Evolutionary conservation across 2,113 vertebrate species (phyloP).

Genomic region (Crypturellus undulatus): DNA sequence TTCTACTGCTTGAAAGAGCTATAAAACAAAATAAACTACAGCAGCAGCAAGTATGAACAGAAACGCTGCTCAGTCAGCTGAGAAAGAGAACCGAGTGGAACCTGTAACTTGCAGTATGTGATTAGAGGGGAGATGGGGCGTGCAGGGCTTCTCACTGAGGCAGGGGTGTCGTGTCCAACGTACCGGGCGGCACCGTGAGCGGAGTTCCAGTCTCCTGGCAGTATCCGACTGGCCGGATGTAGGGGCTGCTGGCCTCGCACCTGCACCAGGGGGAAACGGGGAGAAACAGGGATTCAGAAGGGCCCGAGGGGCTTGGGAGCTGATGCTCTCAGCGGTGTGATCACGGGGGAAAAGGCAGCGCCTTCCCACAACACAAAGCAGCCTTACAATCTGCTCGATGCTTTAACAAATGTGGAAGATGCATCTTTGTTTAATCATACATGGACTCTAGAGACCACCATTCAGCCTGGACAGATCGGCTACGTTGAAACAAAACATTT

Average conservation of each 20-base stretch:
- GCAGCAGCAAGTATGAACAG: background rate
- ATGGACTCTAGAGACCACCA: background rate
- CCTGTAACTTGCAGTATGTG: background rate
- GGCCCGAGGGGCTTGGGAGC: background rate
- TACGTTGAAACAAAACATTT: background rate
- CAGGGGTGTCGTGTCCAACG: constrained; percentile 48
- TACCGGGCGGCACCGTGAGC: constrained; percentile 89
- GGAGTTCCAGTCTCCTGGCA: constrained; percentile 85
- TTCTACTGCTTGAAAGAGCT: background rate
- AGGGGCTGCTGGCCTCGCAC: constrained; percentile 93
- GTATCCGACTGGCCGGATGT: constrained; percentile 90
- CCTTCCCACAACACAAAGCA: background rate
- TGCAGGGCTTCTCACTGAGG: background rate
- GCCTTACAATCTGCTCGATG: background rate
- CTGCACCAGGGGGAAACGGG: constrained; percentile 70
- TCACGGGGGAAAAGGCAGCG: background rate
- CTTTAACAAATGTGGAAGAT: background rate
- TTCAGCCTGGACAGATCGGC: background rate
- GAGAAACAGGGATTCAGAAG: constrained; percentile 23
- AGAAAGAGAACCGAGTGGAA: background rate
- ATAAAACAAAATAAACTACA: background rate
- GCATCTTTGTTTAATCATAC: background rate
- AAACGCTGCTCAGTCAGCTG: background rate
- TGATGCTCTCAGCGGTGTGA: constrained; percentile 56
- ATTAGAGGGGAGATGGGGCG: background rate